These are phyloP conservation scores for Ictalurus furcatus DNA, from an alignment of 2,113 vertebrate genomes.

Conservation along the genomic window DNA sequence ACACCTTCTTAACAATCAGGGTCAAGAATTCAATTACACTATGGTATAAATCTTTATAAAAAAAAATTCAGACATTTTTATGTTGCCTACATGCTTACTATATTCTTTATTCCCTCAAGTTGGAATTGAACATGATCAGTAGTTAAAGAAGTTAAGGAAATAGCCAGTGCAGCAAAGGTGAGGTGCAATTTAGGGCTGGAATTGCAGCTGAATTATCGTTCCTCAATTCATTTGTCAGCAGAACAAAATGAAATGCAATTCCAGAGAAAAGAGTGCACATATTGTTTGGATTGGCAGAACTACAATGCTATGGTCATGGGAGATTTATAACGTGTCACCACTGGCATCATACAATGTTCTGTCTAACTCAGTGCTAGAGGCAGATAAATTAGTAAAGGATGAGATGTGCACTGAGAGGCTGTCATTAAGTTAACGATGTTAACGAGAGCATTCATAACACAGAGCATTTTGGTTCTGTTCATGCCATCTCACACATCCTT, in stretches of 20 bases:
- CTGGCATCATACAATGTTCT: slow-evolving; percentile 70
- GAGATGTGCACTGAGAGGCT: slow-evolving; percentile 51
- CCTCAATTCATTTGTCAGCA: slow-evolving; percentile 68
- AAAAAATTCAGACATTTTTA: background rate
- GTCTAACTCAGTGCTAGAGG: slow-evolving; percentile 61
- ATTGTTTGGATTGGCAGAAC: slow-evolving; percentile 59
- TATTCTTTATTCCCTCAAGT: background rate
- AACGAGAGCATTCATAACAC: slow-evolving; percentile 48
- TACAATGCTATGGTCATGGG: slow-evolving; percentile 48
- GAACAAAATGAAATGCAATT: slow-evolving; percentile 63
- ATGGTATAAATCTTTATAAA: background rate
- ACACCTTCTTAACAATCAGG: background rate
- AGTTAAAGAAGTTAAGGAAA: background rate
- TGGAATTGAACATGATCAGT: background rate
- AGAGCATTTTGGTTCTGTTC: slow-evolving; percentile 42
- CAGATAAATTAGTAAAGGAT: slow-evolving; percentile 64
- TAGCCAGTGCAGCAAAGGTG: background rate
- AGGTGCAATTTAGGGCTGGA: slow-evolving; percentile 22
- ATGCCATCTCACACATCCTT: background rate
- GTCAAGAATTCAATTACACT: background rate
- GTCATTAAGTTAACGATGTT: slow-evolving; percentile 60
- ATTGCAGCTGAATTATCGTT: slow-evolving; percentile 57
- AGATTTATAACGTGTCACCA: slow-evolving; percentile 70
- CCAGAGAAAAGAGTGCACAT: slow-evolving; percentile 52
- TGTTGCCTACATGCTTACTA: background rate